These are phyloP conservation scores for Mellilla xanthometata DNA, from an alignment of 2,888 invertebrate species.

Conservation along the genomic window DNA sequence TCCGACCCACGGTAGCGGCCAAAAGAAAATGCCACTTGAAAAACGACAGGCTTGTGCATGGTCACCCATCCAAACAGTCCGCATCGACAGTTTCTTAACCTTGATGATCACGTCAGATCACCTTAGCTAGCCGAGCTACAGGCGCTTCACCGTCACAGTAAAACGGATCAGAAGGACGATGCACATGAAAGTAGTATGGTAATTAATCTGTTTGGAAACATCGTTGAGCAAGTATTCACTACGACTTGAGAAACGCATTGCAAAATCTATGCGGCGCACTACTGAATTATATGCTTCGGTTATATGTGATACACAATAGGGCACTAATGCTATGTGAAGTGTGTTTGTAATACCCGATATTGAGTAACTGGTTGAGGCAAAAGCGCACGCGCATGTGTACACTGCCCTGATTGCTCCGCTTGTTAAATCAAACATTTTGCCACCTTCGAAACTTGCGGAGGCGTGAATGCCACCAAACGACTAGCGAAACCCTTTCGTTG, in stretches of 20 bases:
- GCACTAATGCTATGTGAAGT: conserved; percentile 32
- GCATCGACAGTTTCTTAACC: too few species aligned
- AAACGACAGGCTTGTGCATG: too few species aligned
- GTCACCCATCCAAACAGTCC: too few species aligned
- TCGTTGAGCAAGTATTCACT: conserved; percentile 36
- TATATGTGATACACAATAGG: conserved; percentile 33
- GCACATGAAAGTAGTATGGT: conserved; percentile 19
- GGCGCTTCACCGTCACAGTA: conserved; percentile 1
- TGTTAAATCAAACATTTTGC: conserved; percentile 1
- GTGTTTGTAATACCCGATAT: conserved; percentile 26
- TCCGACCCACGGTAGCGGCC: too few species aligned
- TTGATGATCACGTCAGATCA: not conserved
- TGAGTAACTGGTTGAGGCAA: conserved; percentile 32
- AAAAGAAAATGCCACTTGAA: too few species aligned
- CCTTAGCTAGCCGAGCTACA: too few species aligned
- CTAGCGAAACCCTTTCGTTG: too few species aligned
- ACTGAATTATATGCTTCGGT: conserved; percentile 30
- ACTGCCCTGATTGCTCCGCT: not conserved
- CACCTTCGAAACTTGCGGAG: not conserved
- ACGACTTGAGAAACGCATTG: conserved; percentile 29
- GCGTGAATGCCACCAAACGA: too few species aligned
- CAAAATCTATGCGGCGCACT: conserved; percentile 23
- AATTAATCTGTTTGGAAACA: conserved; percentile 19
- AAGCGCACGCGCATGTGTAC: conserved; percentile 7
- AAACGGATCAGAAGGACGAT: conserved; percentile 20